phyloP scores from a whole-genome alignment of 2,888 invertebrate genomes.

The Resseliella maxima region DNA sequence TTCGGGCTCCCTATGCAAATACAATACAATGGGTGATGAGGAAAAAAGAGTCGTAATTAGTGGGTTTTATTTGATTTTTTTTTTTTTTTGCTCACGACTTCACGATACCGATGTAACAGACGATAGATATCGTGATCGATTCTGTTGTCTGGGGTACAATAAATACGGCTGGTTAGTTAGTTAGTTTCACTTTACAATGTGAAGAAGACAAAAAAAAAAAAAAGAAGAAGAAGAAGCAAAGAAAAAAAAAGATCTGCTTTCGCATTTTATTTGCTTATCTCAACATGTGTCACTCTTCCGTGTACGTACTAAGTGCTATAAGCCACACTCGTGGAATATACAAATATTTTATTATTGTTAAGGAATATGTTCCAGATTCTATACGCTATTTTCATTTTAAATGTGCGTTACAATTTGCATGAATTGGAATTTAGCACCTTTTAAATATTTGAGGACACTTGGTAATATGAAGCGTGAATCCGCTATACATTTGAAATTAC shows the following conservation, averaged over 20 bases:
- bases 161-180: background rate
- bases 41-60: too few relatives aligned
- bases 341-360: background rate
- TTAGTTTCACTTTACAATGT: background rate
- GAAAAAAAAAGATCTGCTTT: background rate
- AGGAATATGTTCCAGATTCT: background rate
- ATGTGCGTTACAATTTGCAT: background rate
- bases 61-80: too few relatives aligned
- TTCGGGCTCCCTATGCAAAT: too few relatives aligned
- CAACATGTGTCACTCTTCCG: slow-evolving; percentile 10
- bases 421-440: slow-evolving; percentile 23
- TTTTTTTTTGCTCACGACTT: too few relatives aligned
- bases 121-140: background rate
- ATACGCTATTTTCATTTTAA: background rate
- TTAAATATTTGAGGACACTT: background rate
- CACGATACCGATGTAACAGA: too few relatives aligned
- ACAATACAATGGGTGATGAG: too few relatives aligned
- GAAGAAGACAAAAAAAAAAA: too few relatives aligned
- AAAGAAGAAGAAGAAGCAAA: too few relatives aligned
- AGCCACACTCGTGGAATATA: background rate
- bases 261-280: background rate
- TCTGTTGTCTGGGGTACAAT: background rate
- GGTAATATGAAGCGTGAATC: background rate
- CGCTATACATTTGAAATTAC: background rate
- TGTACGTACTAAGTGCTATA: background rate